These are phyloP conservation scores for Eupithecia inturbata DNA, from an alignment of 2,888 invertebrate genomes.

Conservation along the genomic window DNA sequence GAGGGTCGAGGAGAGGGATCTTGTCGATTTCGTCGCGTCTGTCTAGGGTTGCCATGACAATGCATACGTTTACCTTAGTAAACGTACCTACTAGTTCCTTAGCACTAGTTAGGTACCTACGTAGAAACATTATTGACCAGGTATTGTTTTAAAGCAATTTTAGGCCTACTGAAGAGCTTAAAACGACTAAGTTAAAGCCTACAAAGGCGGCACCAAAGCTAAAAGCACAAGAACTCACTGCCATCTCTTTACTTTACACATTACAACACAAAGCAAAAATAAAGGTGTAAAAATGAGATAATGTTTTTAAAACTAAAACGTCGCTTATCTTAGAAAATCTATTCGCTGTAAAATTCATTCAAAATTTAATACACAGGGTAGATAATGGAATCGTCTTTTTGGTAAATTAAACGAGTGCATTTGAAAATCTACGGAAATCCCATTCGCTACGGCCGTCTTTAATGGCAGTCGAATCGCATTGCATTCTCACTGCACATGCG, in stretches of 20 bases:
- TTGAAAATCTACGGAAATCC: neutral
- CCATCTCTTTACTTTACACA: neutral
- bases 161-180: neutral
- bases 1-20: conserved; percentile 56
- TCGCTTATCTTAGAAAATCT: neutral
- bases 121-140: too few species aligned
- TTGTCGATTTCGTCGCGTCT: conserved; percentile 30
- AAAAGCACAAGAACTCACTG: neutral
- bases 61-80: neutral
- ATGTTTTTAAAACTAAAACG: neutral
- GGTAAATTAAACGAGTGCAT: neutral
- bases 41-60: conserved; percentile 27
- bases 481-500: conserved; percentile 1
- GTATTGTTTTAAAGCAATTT: neutral
- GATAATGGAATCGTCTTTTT: neutral
- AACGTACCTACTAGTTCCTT: too few species aligned
- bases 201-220: neutral
- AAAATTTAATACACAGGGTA: neutral
- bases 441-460: conserved; percentile 10
- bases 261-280: neutral
- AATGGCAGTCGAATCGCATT: conserved; percentile 6
- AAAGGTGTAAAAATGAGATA: neutral
- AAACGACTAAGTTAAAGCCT: neutral
- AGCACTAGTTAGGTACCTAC: too few species aligned
- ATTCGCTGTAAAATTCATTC: neutral